Conservation (phyloP, 2,888 invertebrate species). For the Drosophila kambysellisi region DNA sequence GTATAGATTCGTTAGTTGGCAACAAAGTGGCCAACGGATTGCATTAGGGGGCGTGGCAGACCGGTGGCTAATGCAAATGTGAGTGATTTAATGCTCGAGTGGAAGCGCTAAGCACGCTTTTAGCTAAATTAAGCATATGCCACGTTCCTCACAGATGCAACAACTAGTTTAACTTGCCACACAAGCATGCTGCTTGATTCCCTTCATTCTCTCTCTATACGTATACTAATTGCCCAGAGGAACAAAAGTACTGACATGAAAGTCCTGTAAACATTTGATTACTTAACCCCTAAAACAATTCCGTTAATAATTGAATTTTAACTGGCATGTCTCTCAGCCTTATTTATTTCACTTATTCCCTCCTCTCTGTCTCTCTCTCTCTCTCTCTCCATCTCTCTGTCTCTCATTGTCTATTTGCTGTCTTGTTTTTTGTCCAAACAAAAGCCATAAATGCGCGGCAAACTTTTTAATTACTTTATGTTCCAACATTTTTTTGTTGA, state of each 20-base stretch:
- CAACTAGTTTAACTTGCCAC: slow-evolving; percentile 45
- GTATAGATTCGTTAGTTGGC: slow-evolving; percentile 70
- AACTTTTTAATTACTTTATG: slow-evolving; percentile 79
- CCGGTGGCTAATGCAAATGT: slow-evolving; percentile 57
- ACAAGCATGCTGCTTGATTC: slow-evolving; percentile 11
- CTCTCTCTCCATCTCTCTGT: background rate
- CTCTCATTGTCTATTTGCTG: slow-evolving; percentile 14
- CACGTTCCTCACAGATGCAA: slow-evolving; percentile 45
- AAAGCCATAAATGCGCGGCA: slow-evolving; percentile 70
- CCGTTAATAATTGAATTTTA: slow-evolving; percentile 59
- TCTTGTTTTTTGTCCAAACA: slow-evolving; percentile 44
- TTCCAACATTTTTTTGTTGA: slow-evolving; percentile 58
- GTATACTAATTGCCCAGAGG: background rate
- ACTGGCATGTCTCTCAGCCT: slow-evolving; percentile 24
- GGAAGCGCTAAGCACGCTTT: slow-evolving; percentile 58
- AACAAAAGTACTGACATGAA: background rate
- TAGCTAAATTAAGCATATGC: slow-evolving; percentile 76
- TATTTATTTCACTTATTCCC: slow-evolving; percentile 10
- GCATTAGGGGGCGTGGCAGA: slow-evolving; percentile 30
- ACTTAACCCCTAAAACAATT: slow-evolving; percentile 45
- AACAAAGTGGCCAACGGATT: slow-evolving; percentile 56
- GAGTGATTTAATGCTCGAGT: slow-evolving; percentile 63
- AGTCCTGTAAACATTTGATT: slow-evolving; percentile 31
- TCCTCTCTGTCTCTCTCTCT: too few species aligned
- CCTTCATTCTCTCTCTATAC: background rate